Base-by-base conservation (phyloP, 2,797 vertebrate genomes). In the Cryptoblepharus egeriae region DNA sequence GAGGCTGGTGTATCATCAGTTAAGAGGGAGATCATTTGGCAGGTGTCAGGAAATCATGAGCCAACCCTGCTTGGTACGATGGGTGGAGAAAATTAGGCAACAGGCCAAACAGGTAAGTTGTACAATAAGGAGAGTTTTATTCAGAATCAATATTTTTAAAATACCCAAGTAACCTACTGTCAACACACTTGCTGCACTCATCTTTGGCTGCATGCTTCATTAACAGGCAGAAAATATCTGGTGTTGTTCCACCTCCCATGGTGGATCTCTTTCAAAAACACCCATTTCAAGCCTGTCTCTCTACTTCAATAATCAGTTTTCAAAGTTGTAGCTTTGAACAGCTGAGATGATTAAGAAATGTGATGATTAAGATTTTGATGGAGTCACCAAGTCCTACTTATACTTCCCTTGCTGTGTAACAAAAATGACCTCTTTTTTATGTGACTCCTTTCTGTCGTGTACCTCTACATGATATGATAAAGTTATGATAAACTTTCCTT, bases 331-430 rank as follows among this genome's bases (percentile, higher is more conserved):
- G 52, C 30, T 28, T 3, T 4, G 55, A 75, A 80, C 84, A 65
- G 79, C 24, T 30, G 75, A 76, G 85, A 24, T 69, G 45, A 74
- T 52, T 61, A n/a, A 79, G 74, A 79, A 87, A 65, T 37, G n/a
- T n/a, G 16, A 58, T 45, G 45, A 75, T 18, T 22, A 12, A n/a
- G n/a, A 30, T 58, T 37, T 20, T 52, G 45, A 20, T 3, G 73
- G n/a, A 55, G 64, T 64, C 76, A 74, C 52, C 39, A 55, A 85
- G 37, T 58, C 32, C 61, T 79, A 11, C 0, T 4, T 80, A 60
- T 86, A 28, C 45, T 72, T 88, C 60, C 63, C 77, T 88, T 77
- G 16, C 3, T 77, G 76, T 67, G n/a, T 73, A 81, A 68, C 52
- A 12, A 67, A 42, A 73, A 77, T 5, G 5, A 85, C 57, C 1